Evolutionary conservation across 2,113 vertebrate genomes (phyloP).

Genomic region (Mohoua ochrocephala): DNA sequence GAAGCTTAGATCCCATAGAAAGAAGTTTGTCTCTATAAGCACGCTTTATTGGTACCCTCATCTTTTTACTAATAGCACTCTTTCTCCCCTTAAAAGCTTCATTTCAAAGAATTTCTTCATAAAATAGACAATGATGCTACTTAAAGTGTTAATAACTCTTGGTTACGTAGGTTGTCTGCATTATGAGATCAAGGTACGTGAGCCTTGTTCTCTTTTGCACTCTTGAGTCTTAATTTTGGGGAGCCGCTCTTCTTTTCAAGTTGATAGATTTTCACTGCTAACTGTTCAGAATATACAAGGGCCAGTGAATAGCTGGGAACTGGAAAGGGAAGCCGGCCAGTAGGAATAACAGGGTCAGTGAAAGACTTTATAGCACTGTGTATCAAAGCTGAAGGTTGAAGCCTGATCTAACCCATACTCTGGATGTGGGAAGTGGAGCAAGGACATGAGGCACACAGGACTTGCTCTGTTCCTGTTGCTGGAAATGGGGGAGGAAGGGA

Average conservation of each 20-base stretch:
- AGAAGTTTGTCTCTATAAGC: neutral
- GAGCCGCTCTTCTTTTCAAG: neutral
- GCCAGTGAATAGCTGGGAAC: neutral
- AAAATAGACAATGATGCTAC: neutral
- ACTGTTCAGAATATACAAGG: neutral
- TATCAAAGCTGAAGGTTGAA: neutral
- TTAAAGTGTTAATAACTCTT: neutral
- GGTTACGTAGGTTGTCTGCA: neutral
- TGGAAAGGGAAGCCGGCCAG: neutral
- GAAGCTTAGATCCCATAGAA: neutral
- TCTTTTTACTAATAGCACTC: neutral
- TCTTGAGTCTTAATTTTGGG: neutral
- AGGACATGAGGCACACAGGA: neutral
- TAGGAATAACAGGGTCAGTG: neutral
- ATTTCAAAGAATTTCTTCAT: neutral
- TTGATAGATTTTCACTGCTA: neutral
- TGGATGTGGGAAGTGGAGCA: neutral
- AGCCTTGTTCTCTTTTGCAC: neutral
- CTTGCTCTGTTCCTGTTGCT: neutral
- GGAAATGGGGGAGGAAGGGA: neutral
- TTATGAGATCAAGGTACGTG: neutral
- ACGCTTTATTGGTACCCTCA: neutral
- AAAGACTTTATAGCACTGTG: neutral
- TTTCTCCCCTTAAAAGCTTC: neutral
- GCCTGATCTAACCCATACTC: accelerated